Evolutionary conservation across 1,140 invertebrate genomes (phyloP), one percentile per base, ranked within the genome.

Genomic region (Achatina immaculata): DNA sequence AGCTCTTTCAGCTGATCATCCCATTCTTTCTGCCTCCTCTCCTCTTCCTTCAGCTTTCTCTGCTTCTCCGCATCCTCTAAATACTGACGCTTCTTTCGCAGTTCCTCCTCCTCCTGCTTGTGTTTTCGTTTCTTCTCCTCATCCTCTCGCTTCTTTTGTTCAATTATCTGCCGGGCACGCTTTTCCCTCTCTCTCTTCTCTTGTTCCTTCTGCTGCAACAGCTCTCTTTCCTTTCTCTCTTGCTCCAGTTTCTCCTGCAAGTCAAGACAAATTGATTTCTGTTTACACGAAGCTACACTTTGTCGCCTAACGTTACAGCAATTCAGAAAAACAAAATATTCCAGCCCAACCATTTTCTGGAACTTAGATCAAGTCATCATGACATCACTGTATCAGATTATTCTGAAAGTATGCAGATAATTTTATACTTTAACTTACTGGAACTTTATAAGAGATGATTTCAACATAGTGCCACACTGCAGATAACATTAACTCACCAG

Each of bases 161-260:
- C 66, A n/a, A 80, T 55, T 24, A 48, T 48, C 36, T 80, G 43
- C 40, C 78, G 40, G 40, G 48, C 78, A 51, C 65, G 40, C 19
- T 62, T 36, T 55, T 80, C 66, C 31, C 38, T 71, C 40, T 80
- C 78, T 62, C 21, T 48, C 31, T 80, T 48, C 36, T 80, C 78
- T 19, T 45, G 9, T 48, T 80, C 78, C 40, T 72, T 80, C 36
- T 72, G 78, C 40, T 80, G 66, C 21, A 31, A 2, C 6, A 71
- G 45, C 43, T 80, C 78, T 72, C 48, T 65, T 72, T 80, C 78
- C 34, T 66, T 80, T 40, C 78, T 48, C 55, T 80, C 78, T 72
- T 71, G 66, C 36, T 80, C 78, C 72, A 80, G 36, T 55, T 80
- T 80, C 40, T 80, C 78, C 78, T 80, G 68, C 21, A n/a, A 42